Evolutionary conservation across 2,113 vertebrate species (phyloP).

Genomic region (Lanius ludovicianus): DNA sequence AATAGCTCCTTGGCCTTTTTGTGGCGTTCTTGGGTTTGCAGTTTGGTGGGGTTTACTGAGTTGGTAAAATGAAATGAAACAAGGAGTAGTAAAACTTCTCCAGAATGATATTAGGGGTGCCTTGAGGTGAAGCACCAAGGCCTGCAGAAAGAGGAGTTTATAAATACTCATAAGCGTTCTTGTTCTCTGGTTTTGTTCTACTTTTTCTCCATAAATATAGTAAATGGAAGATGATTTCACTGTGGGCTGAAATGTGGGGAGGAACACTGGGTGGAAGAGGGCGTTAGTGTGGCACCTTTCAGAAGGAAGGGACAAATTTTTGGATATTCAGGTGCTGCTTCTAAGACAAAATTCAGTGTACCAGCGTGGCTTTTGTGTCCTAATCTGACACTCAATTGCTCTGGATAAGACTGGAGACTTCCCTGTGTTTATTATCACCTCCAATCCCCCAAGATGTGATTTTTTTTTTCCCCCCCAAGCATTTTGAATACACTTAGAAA

Average conservation of each 20-base stretch:
- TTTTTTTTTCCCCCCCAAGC: too few species aligned
- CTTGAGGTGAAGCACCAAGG: neutral
- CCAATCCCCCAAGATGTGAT: neutral
- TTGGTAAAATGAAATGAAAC: neutral
- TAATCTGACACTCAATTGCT: fast-evolving
- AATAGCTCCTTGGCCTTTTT: too few species aligned
- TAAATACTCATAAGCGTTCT: neutral
- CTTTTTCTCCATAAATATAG: neutral
- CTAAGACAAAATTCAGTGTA: neutral
- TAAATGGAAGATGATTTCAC: neutral
- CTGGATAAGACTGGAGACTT: neutral
- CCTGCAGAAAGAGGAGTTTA: neutral
- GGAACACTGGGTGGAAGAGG: neutral
- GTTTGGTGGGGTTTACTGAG: neutral
- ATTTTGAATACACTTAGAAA: neutral
- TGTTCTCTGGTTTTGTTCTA: neutral
- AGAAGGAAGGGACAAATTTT: neutral
- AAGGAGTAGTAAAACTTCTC: too few species aligned
- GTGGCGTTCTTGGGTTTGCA: neutral
- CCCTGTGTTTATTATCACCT: too few species aligned
- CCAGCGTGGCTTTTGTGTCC: neutral
- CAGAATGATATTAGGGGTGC: neutral
- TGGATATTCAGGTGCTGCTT: neutral
- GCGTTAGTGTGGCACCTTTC: neutral
- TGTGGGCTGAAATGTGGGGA: neutral